A percentile compares a stretch with the other conserved stretches of the same genome.
These are phyloP conservation scores for Meganola albula DNA, from an alignment of 2,888 invertebrate species.

Conservation along the genomic window DNA sequence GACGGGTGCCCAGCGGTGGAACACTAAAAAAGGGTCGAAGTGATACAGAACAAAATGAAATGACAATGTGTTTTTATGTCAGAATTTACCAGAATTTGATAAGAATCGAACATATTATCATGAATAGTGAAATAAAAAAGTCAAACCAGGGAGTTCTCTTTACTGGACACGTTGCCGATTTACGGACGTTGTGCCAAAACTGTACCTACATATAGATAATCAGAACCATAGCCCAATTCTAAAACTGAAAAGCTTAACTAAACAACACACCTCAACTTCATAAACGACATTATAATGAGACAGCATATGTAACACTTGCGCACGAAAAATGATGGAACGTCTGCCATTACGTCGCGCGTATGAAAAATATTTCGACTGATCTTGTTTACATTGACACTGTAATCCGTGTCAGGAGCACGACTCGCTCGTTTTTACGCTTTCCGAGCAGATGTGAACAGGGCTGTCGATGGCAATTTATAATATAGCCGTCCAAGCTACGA, in stretches of 20 bases:
- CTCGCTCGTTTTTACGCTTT: conserved; percentile 46
- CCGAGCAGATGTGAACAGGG: conserved; percentile 43
- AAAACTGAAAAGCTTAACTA: background rate
- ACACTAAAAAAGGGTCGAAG: no score
- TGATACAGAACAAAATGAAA: no score
- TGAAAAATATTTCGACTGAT: conserved; percentile 63
- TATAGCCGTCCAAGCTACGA: conserved; percentile 22
- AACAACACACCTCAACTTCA: conserved; percentile 25
- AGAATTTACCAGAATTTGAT: no score
- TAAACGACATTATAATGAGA: conserved; percentile 53
- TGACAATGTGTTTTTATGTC: no score
- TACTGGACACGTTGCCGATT: no score
- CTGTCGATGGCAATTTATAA: conserved; percentile 29
- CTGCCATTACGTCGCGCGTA: conserved; percentile 53
- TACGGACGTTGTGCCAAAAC: no score
- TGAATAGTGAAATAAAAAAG: no score
- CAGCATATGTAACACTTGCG: conserved; percentile 58
- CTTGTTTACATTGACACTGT: conserved; percentile 66
- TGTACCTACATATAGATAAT: no score
- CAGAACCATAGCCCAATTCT: no score
- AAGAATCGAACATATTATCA: no score
- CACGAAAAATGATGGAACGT: conserved; percentile 55
- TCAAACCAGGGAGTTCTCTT: no score
- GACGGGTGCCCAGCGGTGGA: no score
- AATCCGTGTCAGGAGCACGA: conserved; percentile 42